phyloP scores from a whole-genome alignment of 1,140 invertebrate genomes.

The Bradynema listronoti region DNA sequence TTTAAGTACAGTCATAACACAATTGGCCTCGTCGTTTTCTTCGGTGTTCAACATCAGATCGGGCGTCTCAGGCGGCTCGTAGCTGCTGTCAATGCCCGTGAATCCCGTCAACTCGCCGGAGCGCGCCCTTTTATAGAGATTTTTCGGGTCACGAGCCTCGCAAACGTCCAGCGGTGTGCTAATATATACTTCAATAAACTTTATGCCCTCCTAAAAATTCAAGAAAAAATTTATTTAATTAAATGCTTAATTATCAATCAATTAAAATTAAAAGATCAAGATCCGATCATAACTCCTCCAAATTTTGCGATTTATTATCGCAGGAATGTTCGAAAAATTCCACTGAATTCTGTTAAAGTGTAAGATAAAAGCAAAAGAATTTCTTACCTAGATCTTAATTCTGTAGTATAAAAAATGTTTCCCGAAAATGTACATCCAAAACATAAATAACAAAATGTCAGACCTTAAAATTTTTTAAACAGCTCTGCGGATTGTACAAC shows the following conservation, averaged over 20 bases:
- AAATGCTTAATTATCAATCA: slow-evolving; percentile 56
- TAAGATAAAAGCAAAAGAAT: too few relatives aligned
- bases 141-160: slow-evolving; percentile 85
- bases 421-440: too few relatives aligned
- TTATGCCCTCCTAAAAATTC: slow-evolving; percentile 41
- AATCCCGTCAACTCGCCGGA: slow-evolving; percentile 89
- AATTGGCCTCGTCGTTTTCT: slow-evolving; percentile 72
- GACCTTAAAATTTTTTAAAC: too few relatives aligned
- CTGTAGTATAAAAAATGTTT: too few relatives aligned
- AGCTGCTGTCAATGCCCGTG: slow-evolving; percentile 91
- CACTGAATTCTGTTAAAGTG: too few relatives aligned
- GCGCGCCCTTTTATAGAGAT: slow-evolving; percentile 89
- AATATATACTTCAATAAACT: slow-evolving; percentile 90
- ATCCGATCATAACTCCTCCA: too few relatives aligned
- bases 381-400: too few relatives aligned
- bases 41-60: slow-evolving; percentile 81
- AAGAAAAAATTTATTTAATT: neutral
- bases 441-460: too few relatives aligned
- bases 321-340: too few relatives aligned
- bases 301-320: too few relatives aligned
- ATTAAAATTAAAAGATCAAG: too few relatives aligned
- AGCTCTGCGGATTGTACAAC: too few relatives aligned
- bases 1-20: slow-evolving; percentile 63
- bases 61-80: slow-evolving; percentile 78
- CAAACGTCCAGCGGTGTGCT: slow-evolving; percentile 89